Conservation (phyloP, 2,888 invertebrate species). For the Coenonympha glycerion region DNA sequence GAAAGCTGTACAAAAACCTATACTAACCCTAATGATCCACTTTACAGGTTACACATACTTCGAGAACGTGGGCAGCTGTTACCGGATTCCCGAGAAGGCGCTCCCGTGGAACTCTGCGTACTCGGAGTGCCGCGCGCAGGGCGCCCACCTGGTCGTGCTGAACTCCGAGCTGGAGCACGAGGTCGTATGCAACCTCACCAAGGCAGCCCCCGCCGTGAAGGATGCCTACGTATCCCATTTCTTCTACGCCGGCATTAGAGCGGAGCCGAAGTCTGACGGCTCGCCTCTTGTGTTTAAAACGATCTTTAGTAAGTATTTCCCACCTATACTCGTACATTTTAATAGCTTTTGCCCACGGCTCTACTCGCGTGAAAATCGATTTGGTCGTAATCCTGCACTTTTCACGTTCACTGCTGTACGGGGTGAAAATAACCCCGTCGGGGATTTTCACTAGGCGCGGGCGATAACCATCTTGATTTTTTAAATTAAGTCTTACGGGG, state of each 20-base stretch:
- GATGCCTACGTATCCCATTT: constrained; percentile 35
- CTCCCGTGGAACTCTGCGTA: constrained; percentile 54
- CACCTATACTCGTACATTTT: too few relatives aligned
- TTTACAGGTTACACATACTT: constrained; percentile 43
- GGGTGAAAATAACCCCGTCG: too few relatives aligned
- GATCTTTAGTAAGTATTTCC: constrained; percentile 49
- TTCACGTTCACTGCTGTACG: too few relatives aligned
- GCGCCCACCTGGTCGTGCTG: constrained; percentile 47
- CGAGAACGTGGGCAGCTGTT: constrained; percentile 47
- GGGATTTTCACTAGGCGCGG: too few relatives aligned
- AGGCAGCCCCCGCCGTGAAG: constrained; percentile 8
- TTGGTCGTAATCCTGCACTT: too few relatives aligned
- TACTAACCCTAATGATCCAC: too few relatives aligned
- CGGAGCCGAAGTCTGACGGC: constrained; percentile 33
- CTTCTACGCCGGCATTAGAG: constrained; percentile 50
- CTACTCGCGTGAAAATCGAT: too few relatives aligned
- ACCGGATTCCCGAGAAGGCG: constrained; percentile 39
- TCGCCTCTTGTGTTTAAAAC: constrained; percentile 45
- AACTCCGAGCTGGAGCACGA: constrained; percentile 47
- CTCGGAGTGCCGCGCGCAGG: constrained; percentile 45
- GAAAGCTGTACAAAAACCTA: neutral
- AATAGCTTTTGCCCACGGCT: too few relatives aligned
- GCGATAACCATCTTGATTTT: too few relatives aligned
- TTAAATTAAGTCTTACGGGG: too few relatives aligned
- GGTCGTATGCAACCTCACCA: constrained; percentile 37